Conservation (phyloP, 2,888 invertebrate genomes). For the Mesopsocus fuscifrons region DNA sequence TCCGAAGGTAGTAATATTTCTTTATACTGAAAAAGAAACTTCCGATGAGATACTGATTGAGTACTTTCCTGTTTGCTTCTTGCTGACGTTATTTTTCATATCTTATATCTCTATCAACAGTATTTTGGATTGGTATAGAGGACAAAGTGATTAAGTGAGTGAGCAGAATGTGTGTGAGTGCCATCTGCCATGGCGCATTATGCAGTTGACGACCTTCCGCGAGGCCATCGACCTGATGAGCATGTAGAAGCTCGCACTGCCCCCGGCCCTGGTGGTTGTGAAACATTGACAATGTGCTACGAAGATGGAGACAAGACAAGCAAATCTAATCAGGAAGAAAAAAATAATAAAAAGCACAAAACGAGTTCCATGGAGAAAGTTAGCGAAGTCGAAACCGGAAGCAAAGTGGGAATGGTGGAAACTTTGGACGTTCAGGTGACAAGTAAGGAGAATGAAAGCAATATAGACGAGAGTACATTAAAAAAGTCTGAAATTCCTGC, state of each 20-base stretch:
- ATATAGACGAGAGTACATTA: neutral
- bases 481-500: neutral
- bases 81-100: no score
- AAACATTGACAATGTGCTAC: neutral
- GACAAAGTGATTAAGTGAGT: no score
- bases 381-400: neutral
- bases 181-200: neutral
- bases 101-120: no score
- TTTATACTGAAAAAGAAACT: no score
- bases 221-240: neutral
- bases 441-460: neutral
- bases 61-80: no score
- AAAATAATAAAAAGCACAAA: neutral
- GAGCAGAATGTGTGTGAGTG: no score
- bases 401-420: neutral
- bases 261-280: neutral
- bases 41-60: no score
- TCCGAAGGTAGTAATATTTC: no score
- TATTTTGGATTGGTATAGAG: no score
- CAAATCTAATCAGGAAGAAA: neutral
- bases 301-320: constrained; percentile 11
- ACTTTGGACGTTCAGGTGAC: neutral
- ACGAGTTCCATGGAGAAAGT: neutral
- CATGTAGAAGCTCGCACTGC: neutral
- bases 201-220: neutral